Evolutionary conservation across 2,797 vertebrate species (phyloP).

Genomic region (Syndactyla subalaris): DNA sequence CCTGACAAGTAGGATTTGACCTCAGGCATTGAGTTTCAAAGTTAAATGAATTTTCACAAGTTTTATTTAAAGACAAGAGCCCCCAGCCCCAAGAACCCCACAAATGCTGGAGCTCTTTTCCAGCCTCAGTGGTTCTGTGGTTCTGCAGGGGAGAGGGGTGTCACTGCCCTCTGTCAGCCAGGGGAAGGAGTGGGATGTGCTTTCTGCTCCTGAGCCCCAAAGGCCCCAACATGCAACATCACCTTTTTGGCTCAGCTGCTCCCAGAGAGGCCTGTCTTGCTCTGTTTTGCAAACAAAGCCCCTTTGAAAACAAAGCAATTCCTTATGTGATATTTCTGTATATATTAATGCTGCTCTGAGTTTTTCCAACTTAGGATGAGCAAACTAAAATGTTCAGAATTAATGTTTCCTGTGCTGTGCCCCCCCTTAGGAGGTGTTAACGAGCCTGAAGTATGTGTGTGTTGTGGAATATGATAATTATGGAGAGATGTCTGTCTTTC

Average conservation of each 20-base stretch:
- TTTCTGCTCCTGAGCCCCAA: neutral
- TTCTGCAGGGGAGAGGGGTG: neutral
- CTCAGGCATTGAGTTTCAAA: accelerated
- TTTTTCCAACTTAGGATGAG: neutral
- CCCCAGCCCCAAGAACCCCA: neutral
- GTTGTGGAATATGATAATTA: accelerated
- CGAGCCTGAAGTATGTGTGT: accelerated
- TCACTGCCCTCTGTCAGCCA: no score
- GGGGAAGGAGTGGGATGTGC: neutral
- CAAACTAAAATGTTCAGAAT: neutral
- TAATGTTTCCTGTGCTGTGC: neutral
- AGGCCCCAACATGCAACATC: no score
- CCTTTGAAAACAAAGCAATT: neutral
- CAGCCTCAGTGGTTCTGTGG: neutral
- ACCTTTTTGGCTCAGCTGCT: accelerated
- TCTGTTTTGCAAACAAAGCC: neutral
- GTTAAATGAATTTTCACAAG: neutral
- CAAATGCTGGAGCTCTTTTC: neutral
- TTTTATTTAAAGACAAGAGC: neutral
- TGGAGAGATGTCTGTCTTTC: neutral
- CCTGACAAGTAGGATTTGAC: neutral
- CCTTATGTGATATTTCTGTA: accelerated
- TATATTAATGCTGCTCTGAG: neutral
- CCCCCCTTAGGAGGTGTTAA: accelerated
- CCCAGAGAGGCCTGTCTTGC: no score